Percentiles rank a stretch among this genome's conserved stretches.
Evolutionary conservation across 2,113 vertebrate species (phyloP).

Genomic region (Procavia capensis): DNA sequence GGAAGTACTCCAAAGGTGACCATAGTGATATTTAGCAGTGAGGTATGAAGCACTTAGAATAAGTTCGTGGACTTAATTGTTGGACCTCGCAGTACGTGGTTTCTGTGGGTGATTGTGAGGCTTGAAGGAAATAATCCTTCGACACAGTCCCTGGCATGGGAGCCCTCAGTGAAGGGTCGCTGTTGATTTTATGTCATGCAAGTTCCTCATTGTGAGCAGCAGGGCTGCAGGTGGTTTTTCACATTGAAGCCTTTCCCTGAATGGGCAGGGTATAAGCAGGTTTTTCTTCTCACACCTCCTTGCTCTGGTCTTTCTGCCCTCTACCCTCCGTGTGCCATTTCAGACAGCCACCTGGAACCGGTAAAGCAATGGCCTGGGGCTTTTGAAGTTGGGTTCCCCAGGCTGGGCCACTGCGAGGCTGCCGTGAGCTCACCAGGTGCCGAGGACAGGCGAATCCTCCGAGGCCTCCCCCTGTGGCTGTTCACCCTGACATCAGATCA

Average conservation of each 20-base stretch:
- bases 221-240: neutral
- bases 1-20: too few relatives aligned
- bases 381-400: slow-evolving; percentile 59
- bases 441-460: slow-evolving; percentile 81
- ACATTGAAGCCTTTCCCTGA: neutral
- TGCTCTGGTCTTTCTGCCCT: neutral
- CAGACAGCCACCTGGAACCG: neutral
- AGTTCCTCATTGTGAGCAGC: neutral
- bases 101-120: neutral
- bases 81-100: too few relatives aligned
- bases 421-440: slow-evolving; percentile 40
- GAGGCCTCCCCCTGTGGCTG: slow-evolving; percentile 82
- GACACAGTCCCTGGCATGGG: neutral
- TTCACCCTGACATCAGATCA: slow-evolving; percentile 86
- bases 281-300: neutral
- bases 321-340: neutral
- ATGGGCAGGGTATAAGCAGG: neutral
- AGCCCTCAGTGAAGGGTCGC: rapidly evolving
- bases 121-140: too few relatives aligned
- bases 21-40: too few relatives aligned
- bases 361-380: neutral
- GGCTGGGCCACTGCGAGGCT: neutral
- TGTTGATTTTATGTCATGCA: rapidly evolving
- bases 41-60: too few relatives aligned
- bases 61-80: too few relatives aligned